Evolutionary conservation across 2,797 vertebrate species (phyloP).

Genomic region (Rhynchotus rufescens): DNA sequence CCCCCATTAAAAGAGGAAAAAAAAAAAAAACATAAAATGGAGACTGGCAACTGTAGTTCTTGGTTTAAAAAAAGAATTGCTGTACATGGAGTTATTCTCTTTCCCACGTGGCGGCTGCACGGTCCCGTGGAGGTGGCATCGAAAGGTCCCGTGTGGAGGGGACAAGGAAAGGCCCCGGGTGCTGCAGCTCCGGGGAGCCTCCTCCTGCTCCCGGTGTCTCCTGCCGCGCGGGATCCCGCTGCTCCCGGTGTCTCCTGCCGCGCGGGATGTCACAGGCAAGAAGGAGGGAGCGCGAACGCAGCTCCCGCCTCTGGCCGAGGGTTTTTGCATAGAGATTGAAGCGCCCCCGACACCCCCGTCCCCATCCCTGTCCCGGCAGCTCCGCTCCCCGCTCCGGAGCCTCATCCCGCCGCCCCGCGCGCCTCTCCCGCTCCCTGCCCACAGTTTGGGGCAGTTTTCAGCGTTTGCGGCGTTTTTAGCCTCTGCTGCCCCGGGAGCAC

Average conservation of each 20-base stretch:
- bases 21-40: slow-evolving; percentile 37
- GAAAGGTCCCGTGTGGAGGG: background rate
- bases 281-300: slow-evolving; percentile 51
- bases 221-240: background rate
- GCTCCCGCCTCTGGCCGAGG: slow-evolving; percentile 22
- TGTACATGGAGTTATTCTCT: slow-evolving; percentile 66
- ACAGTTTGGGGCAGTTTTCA: too few species aligned
- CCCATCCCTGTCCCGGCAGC: background rate
- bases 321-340: slow-evolving; percentile 66
- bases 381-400: background rate
- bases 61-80: slow-evolving; percentile 24
- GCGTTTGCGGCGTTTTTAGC: too few species aligned
- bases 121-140: background rate
- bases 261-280: slow-evolving; percentile 4
- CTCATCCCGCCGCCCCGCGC: background rate
- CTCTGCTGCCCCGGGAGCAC: background rate
- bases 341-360: background rate
- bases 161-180: background rate
- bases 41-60: slow-evolving; percentile 66
- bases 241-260: background rate
- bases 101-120: slow-evolving; percentile 1
- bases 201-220: background rate
- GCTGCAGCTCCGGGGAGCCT: background rate
- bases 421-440: background rate
- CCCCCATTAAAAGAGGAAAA: slow-evolving; percentile 20